A percentile compares a stretch with the other conserved stretches of the same genome.
Evolutionary conservation across 2,113 vertebrate species (phyloP).

Genomic region (Apodemus sylvaticus): DNA sequence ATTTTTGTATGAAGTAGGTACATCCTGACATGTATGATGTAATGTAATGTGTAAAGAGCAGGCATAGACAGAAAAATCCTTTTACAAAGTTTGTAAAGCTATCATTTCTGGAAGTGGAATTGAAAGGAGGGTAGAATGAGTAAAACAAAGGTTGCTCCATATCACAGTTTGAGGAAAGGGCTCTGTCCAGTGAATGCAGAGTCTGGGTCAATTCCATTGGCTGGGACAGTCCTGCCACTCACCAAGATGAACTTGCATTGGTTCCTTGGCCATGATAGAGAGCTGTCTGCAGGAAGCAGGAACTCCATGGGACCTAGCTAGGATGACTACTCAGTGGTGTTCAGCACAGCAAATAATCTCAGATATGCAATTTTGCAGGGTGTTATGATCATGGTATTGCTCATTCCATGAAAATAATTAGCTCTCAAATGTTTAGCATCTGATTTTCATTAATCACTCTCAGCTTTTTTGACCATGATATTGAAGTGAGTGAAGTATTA

Average conservation of each 20-base stretch:
- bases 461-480: neutral
- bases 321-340: neutral
- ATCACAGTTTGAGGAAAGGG: neutral
- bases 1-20: neutral
- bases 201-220: neutral
- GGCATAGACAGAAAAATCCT: neutral
- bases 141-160: neutral
- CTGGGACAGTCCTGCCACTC: neutral
- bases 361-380: neutral
- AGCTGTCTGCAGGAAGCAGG: neutral
- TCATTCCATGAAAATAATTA: neutral
- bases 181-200: neutral
- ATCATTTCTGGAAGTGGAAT: neutral
- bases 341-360: neutral
- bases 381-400: neutral
- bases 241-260: neutral
- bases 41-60: neutral
- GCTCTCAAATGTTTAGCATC: neutral
- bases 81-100: neutral
- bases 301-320: neutral
- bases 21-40: neutral
- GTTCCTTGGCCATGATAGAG: neutral
- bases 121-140: neutral
- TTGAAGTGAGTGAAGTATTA: neutral
- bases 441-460: slow-evolving; percentile 1